These are phyloP conservation scores for Coptodon rendalli DNA, from an alignment of 2,113 vertebrate genomes.

Conservation along the genomic window DNA sequence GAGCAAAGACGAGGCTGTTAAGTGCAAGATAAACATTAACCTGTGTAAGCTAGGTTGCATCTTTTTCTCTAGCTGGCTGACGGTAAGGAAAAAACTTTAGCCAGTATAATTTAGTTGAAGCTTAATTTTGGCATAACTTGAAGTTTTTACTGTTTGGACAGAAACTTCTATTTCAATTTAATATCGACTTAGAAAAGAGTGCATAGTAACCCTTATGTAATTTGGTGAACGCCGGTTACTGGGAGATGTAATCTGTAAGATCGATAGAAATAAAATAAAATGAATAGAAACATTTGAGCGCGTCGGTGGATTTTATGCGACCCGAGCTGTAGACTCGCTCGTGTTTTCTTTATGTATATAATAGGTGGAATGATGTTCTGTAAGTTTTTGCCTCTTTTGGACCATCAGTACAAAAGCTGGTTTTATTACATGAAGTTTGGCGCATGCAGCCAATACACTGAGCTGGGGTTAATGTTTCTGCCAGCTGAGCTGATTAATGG, in stretches of 20 bases:
- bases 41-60: background rate
- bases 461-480: background rate
- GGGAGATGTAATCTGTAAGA: background rate
- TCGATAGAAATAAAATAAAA: background rate
- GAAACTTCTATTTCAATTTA: background rate
- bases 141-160: background rate
- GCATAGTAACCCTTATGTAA: background rate
- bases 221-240: background rate
- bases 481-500: background rate
- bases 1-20: background rate
- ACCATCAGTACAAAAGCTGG: background rate
- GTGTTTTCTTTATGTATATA: background rate
- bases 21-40: background rate
- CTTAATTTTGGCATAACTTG: background rate
- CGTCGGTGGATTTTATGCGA: background rate
- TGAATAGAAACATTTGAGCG: background rate
- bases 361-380: background rate
- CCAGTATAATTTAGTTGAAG: background rate
- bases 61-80: background rate
- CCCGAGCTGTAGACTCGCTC: background rate
- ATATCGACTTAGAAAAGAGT: background rate
- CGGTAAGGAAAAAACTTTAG: background rate
- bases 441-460: background rate
- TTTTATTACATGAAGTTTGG: background rate
- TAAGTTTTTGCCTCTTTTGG: background rate